A percentile compares a stretch with the other conserved stretches of the same genome.
Evolutionary conservation across 2,797 vertebrate species (phyloP).

Genomic region (Aeoliscus strigatus): DNA sequence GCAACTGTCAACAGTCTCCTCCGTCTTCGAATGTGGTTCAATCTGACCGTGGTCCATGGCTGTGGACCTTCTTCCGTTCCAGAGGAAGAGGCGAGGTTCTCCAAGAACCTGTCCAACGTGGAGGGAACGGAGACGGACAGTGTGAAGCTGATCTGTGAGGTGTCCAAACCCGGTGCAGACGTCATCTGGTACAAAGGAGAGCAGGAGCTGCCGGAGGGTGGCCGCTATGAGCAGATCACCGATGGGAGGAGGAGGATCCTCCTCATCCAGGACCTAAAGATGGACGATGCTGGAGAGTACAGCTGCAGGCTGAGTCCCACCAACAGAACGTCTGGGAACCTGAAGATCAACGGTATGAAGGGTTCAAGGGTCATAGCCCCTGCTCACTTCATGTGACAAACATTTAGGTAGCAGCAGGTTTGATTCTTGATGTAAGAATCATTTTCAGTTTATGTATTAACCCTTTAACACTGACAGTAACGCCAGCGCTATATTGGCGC

Average conservation of each 20-base stretch:
- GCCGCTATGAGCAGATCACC: slow-evolving; percentile 85
- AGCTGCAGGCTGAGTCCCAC: slow-evolving; percentile 84
- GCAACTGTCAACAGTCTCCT: too few relatives aligned
- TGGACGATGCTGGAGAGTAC: slow-evolving; percentile 84
- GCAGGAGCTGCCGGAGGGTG: slow-evolving; percentile 87
- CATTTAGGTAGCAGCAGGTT: too few relatives aligned
- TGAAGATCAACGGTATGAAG: slow-evolving; percentile 85
- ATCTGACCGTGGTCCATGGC: background rate
- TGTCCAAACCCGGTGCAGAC: slow-evolving; percentile 90
- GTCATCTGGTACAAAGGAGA: slow-evolving; percentile 92
- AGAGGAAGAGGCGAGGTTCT: slow-evolving; percentile 95
- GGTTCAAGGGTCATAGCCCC: too few relatives aligned
- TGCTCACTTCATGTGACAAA: too few relatives aligned
- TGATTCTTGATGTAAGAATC: too few relatives aligned
- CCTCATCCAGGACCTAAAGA: slow-evolving; percentile 81
- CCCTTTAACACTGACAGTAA: too few relatives aligned
- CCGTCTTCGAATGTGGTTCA: too few relatives aligned
- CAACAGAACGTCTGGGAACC: slow-evolving; percentile 81
- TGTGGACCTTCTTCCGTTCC: slow-evolving; percentile 12
- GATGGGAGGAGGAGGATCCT: slow-evolving; percentile 92
- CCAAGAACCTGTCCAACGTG: slow-evolving; percentile 89
- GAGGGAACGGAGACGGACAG: slow-evolving; percentile 92
- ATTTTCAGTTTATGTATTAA: too few relatives aligned
- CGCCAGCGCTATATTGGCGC: too few relatives aligned
- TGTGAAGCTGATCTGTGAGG: slow-evolving; percentile 90